A percentile compares a stretch with the other conserved stretches of the same genome.
Conservation (phyloP, 1,140 invertebrate species). For the Cydia pomonella region DNA sequence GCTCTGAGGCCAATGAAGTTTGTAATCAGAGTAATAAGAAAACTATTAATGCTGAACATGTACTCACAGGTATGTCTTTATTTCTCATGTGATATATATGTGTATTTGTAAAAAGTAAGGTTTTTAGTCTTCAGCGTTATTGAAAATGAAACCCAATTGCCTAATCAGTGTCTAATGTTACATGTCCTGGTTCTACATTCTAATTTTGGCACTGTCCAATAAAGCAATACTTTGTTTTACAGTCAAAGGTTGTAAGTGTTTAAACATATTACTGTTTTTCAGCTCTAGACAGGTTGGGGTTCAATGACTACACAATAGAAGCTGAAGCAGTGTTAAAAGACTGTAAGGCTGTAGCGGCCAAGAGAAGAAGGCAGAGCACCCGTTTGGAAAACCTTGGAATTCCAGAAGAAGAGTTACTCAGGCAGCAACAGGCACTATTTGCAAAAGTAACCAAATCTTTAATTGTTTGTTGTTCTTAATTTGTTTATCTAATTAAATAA, state of each 20-base stretch:
- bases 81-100: not conserved
- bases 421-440: constrained; percentile 99
- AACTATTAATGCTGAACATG: constrained; percentile 98
- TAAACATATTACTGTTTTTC: constrained; percentile 45
- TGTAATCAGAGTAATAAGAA: constrained; percentile 98
- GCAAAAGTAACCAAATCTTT: constrained; percentile 84
- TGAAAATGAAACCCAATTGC: constrained; percentile 23
- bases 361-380: constrained; percentile 95
- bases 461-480: not conserved
- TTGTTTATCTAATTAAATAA: not conserved
- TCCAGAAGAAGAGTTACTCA: constrained; percentile 97
- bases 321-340: constrained; percentile 96
- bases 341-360: constrained; percentile 97
- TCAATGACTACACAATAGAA: constrained; percentile 95
- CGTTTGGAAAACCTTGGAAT: constrained; percentile 97
- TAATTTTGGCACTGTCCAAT: not conserved
- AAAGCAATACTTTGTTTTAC: too few species aligned
- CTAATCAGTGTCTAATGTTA: not conserved
- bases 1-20: constrained; percentile 98
- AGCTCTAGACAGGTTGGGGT: constrained; percentile 96
- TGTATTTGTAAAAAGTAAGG: not conserved
- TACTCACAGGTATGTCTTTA: constrained; percentile 86
- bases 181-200: not conserved
- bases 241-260: too few species aligned
- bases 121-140: not conserved